Conservation (phyloP, 1,140 invertebrate genomes). For the Drosophila oshimai region DNA sequence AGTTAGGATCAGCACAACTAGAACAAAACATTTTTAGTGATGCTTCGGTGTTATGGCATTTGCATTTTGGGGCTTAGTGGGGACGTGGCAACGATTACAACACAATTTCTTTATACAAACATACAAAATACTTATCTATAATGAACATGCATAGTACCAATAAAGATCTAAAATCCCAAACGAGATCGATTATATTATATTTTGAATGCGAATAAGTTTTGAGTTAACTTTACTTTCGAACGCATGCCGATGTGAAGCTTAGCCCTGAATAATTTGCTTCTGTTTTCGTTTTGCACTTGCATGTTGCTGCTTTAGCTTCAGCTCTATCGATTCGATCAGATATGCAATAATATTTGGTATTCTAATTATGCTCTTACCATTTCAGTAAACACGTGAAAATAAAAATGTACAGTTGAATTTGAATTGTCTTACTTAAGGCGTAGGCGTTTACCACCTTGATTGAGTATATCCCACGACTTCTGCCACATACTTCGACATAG, state of each 20-base stretch:
- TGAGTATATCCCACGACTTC: slow-evolving; percentile 35
- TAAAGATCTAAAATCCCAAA: slow-evolving; percentile 47
- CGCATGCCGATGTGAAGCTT: slow-evolving; percentile 33
- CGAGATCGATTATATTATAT: background rate
- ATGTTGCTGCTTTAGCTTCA: slow-evolving; percentile 2
- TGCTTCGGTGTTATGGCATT: slow-evolving; percentile 5
- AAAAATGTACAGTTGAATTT: slow-evolving; percentile 64
- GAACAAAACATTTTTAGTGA: slow-evolving; percentile 7
- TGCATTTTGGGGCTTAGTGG: slow-evolving; percentile 20
- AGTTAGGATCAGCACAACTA: slow-evolving; percentile 6
- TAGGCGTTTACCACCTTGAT: slow-evolving; percentile 51
- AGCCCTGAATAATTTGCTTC: background rate
- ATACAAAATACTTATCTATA: slow-evolving; percentile 40
- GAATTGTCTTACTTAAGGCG: slow-evolving; percentile 60
- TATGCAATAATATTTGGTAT: slow-evolving; percentile 45
- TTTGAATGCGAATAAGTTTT: slow-evolving; percentile 11
- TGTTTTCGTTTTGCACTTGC: slow-evolving; percentile 9
- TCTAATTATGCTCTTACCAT: slow-evolving; percentile 64
- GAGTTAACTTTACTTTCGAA: background rate
- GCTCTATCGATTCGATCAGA: background rate
- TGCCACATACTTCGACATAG: slow-evolving; percentile 41
- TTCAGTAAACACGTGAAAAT: slow-evolving; percentile 65
- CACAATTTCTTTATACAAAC: slow-evolving; percentile 31
- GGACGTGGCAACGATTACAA: slow-evolving; percentile 6
- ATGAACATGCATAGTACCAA: slow-evolving; percentile 37